Evolutionary conservation across 2,113 vertebrate species (phyloP).

Genomic region (Chloropsis hardwickii): DNA sequence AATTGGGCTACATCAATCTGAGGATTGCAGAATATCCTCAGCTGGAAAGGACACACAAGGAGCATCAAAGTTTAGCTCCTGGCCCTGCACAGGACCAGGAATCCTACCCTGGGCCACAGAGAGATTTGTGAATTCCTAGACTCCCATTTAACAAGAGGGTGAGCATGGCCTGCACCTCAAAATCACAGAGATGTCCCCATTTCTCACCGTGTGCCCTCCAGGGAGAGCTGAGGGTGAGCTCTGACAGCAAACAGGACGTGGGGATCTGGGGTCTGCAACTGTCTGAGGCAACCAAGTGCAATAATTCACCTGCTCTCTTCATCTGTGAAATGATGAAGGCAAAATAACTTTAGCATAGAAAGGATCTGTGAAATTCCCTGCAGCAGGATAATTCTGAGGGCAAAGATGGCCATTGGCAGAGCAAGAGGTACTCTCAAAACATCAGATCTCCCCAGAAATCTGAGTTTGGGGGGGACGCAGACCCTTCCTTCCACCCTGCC

Average conservation of each 20-base stretch:
- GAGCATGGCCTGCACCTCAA: background rate
- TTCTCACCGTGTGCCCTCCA: background rate
- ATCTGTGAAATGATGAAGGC: background rate
- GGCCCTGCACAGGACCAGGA: background rate
- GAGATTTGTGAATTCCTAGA: background rate
- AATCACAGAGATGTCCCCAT: accelerated
- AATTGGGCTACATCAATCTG: background rate
- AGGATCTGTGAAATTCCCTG: background rate
- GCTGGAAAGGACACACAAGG: background rate
- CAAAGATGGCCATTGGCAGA: background rate
- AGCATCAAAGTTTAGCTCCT: background rate
- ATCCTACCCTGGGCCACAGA: background rate
- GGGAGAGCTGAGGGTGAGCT: background rate
- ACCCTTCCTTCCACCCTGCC: background rate
- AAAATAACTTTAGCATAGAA: background rate
- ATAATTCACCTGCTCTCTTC: background rate
- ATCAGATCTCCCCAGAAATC: background rate
- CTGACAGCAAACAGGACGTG: accelerated
- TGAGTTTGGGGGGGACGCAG: background rate
- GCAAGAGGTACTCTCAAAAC: background rate
- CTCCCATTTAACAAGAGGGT: background rate
- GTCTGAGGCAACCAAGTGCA: background rate
- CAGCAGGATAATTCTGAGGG: background rate
- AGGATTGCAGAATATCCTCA: background rate
- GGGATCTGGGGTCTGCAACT: background rate